Evolutionary conservation across 2,888 invertebrate genomes (phyloP).

Genomic region (Rotaria magnacalcarata): DNA sequence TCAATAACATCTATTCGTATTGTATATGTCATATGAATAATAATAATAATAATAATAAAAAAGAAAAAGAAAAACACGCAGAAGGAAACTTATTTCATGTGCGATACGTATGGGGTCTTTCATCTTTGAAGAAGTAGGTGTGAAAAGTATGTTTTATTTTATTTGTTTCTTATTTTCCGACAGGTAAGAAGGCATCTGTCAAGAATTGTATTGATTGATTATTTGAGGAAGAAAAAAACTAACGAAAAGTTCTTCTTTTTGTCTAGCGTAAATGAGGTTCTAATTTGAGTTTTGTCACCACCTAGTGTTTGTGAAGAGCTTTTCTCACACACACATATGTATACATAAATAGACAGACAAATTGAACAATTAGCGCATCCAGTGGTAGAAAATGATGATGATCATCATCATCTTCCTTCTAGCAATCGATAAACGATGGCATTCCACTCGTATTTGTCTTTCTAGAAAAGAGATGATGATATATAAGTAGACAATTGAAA

Average conservation of each 20-base stretch:
- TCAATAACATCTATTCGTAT: not conserved
- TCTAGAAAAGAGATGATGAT: not conserved
- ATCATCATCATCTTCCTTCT: constrained; percentile 29
- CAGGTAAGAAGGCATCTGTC: constrained; percentile 18
- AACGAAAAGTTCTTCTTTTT: not conserved
- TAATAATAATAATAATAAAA: not conserved
- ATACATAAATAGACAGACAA: not conserved
- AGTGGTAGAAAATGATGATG: constrained; percentile 9
- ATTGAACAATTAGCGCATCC: constrained; percentile 31
- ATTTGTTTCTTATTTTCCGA: not conserved
- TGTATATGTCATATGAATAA: not conserved
- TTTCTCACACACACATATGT: constrained; percentile 5
- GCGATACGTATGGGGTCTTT: constrained; percentile 23
- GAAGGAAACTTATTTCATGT: not conserved
- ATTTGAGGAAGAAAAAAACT: not conserved
- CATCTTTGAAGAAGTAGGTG: constrained; percentile 1
- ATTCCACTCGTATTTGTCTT: not conserved
- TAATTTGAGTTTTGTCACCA: constrained; percentile 31
- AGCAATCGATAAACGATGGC: constrained; percentile 20
- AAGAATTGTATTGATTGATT: not conserved
- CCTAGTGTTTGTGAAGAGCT: constrained; percentile 29
- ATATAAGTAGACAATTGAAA: constrained; percentile 21
- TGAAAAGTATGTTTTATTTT: constrained; percentile 15
- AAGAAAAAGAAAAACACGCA: not conserved
- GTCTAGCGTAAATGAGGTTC: not conserved